Base-by-base conservation (phyloP, 2,888 invertebrate species). In the Prosopocoilus inquinatus region DNA sequence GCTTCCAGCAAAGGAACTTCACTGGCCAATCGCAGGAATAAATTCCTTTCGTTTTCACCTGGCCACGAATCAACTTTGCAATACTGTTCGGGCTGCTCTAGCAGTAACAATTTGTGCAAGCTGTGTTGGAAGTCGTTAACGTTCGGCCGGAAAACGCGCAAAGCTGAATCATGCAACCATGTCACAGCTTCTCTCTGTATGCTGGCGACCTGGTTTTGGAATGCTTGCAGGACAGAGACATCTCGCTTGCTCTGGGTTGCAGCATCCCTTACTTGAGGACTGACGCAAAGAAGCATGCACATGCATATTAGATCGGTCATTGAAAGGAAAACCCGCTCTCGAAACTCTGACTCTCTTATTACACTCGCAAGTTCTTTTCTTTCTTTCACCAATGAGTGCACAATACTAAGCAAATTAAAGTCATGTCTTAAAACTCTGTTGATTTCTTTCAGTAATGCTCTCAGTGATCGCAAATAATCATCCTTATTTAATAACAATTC, bases 1-100 rank as follows among this genome's bases (percentile, higher is more conserved):
- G 89, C 90, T 78, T 96, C 93, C 35, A 88, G 82, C 44, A 96
- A 81, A 0, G 96, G 96, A 11, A 93, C 90, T 76, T 97, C 96
- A 34, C 90, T 88, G 53, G 91, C 90, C 53, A 95, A 78, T 16
- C 95, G 82, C 70, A 94, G 81, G 51, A 90, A 85, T 44, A 87
- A 77, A 28, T 85, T 85, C 63, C 96, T 82, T 68, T 97, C 96
- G 7, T 87, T 86, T 77, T 98, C 97, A 0, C 92, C 88, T 1
- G 95, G 95, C 70, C 96, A 96, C 75, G 89, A 90, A 76, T 90
- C 89, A 59, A 85, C 80, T 74, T 91, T 91, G 69, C 87, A 89
- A 78, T 94, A 94, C 55, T 87, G 84, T 59, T 94, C 94, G 0
- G 86, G 83, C 53, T 84, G 82, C 73, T 92, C 92, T 60, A 92